These are phyloP conservation scores for Poeciliopsis infans DNA, from an alignment of 2,797 vertebrate genomes.

Conservation along the genomic window DNA sequence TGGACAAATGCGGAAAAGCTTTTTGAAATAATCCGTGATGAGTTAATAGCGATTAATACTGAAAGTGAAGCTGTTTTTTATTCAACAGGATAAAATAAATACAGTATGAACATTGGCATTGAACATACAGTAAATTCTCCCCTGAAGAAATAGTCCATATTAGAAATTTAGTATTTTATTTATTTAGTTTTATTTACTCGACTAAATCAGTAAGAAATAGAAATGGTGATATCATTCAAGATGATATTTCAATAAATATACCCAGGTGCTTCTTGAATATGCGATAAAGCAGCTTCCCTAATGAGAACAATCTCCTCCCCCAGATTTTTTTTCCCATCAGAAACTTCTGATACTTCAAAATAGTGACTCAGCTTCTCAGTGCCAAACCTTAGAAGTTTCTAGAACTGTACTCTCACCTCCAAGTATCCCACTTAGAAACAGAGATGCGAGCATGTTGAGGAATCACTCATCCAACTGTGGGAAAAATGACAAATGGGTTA, in stretches of 20 bases:
- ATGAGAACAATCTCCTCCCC: not conserved
- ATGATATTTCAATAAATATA: not conserved
- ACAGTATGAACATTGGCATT: not conserved
- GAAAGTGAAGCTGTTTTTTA: not conserved
- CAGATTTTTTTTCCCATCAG: not conserved
- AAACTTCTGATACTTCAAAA: not conserved
- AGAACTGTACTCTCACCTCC: constrained; percentile 61
- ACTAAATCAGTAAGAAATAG: not conserved
- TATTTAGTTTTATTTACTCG: not conserved
- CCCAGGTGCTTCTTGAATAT: not conserved
- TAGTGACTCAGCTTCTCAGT: not conserved
- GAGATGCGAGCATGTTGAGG: constrained; percentile 68
- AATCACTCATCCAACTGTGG: constrained; percentile 50
- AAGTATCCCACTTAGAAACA: constrained; percentile 65
- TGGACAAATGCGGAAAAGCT: not conserved
- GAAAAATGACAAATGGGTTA: constrained; percentile 3
- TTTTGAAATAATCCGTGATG: not conserved
- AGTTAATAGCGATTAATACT: not conserved
- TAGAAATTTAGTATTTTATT: not conserved
- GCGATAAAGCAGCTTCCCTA: not conserved
- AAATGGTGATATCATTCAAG: not conserved
- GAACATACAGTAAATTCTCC: not conserved
- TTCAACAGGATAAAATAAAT: not conserved
- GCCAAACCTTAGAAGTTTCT: not conserved
- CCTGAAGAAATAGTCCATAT: not conserved